Evolutionary conservation across 2,888 invertebrate species (phyloP).

Genomic region (Mylabris sibirica): DNA sequence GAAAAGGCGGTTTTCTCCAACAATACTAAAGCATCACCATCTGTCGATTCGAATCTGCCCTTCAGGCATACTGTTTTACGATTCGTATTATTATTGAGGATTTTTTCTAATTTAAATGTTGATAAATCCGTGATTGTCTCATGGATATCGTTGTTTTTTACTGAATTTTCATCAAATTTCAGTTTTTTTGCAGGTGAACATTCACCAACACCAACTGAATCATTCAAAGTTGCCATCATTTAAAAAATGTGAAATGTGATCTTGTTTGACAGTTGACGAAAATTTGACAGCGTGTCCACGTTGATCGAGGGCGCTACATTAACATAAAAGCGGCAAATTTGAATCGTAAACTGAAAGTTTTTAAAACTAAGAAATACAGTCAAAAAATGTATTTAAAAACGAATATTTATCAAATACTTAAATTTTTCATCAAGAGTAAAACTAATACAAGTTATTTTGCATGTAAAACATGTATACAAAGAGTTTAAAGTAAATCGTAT

Average conservation of each 20-base stretch:
- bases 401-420: too few species aligned
- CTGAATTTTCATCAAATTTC: conserved; percentile 37
- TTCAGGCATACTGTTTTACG: conserved; percentile 75
- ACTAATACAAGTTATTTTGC: too few species aligned
- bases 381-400: too few species aligned
- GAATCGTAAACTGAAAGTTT: too few species aligned
- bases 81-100: conserved; percentile 76
- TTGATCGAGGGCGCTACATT: background rate
- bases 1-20: conserved; percentile 85
- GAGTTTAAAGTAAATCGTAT: too few species aligned
- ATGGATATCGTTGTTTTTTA: conserved; percentile 46
- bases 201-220: conserved; percentile 26
- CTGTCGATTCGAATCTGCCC: conserved; percentile 71
- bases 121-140: conserved; percentile 64
- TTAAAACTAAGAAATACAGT: too few species aligned
- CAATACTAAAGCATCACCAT: conserved; percentile 74
- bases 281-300: background rate
- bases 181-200: conserved; percentile 37
- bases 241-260: background rate
- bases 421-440: too few species aligned
- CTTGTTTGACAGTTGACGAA: background rate
- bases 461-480: too few species aligned
- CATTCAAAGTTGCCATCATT: conserved; percentile 33
- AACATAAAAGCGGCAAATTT: too few species aligned
- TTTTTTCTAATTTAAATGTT: conserved; percentile 71